Percentiles rank a stretch among this genome's conserved stretches.
These are phyloP conservation scores for Echinometra lucunter DNA, from an alignment of 53 echinoderm and acorn worm species.

Conservation along the genomic window DNA sequence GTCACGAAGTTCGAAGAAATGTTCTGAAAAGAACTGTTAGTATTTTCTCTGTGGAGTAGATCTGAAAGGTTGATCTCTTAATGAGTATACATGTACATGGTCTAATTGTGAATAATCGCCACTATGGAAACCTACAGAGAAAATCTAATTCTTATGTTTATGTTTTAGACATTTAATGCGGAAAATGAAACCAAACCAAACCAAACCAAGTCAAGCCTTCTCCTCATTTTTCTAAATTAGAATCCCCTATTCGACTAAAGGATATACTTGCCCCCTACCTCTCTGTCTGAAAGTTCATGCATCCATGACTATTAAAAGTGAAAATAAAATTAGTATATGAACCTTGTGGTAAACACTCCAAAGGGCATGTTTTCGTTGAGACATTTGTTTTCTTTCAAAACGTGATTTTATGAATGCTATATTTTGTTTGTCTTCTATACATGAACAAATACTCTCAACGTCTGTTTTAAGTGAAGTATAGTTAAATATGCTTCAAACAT, in stretches of 20 bases:
- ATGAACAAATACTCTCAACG: background rate
- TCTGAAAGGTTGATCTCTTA: no score
- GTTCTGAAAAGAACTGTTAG: no score
- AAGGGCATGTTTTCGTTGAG: background rate
- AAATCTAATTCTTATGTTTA: no score
- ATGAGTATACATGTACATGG: no score
- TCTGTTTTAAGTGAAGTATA: background rate
- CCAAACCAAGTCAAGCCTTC: no score
- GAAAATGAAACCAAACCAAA: no score
- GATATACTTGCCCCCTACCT: background rate
- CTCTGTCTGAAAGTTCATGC: background rate
- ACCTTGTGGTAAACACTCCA: background rate
- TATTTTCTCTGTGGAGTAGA: no score
- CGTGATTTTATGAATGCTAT: background rate
- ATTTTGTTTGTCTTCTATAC: background rate
- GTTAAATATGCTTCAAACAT: background rate
- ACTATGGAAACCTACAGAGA: no score
- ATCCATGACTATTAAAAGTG: background rate
- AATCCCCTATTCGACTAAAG: background rate
- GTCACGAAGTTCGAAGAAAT: no score
- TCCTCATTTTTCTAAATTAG: background rate
- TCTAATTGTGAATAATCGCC: no score
- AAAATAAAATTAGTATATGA: background rate
- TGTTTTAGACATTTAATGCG: no score
- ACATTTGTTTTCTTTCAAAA: background rate